Base-by-base conservation (phyloP, 2,888 invertebrate species). In the Cantharis flavilabris region DNA sequence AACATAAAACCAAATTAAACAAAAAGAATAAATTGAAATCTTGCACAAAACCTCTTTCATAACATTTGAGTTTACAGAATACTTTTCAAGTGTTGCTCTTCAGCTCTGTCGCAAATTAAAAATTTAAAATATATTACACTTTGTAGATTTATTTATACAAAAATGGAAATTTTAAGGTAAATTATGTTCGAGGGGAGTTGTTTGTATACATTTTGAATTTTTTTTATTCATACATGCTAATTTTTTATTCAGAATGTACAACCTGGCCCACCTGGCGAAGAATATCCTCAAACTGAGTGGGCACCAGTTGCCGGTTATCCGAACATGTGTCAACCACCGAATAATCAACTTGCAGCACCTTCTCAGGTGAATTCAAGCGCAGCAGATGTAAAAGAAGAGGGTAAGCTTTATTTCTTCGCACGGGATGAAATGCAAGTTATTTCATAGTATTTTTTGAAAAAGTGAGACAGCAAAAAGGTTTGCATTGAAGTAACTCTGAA, bases 311-410 rank as follows among this genome's bases (percentile, higher is more conserved):
- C 76, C 67, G 79, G 79, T 1, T 83, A 83, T 78, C 75, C 72
- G 10, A 78, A 76, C 20, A 73, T 77, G 75, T 67, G 14, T 62
- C 81, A 81, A 62, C 74, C 75, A 18, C 77, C 80, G n/a, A 71
- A 75, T 33, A 69, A 20, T 70, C 74, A 75, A 71, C 72, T 65
- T 83, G 1, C 83, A 86, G 80, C 83, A 1, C 82, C 84, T 3
- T 86, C 87, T 1, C 87, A 88, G 0, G 88, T 75, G 30, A 18
- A 74, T 9, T 49, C 71, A 73, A 90, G 89, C 82, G 90, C 90
- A 72, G 90, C 90, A 80, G 87, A 89, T 14, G 90, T 90, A 82
- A 90, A 90, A 87, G 90, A 90, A 87, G 90, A 90, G 90, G 87
- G 80, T 23, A 71, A 71, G 62, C 63, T 14, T 14, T 63, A 78